Base-by-base conservation (phyloP, 2,113 vertebrate species). In the Saimiri boliviensis region DNA sequence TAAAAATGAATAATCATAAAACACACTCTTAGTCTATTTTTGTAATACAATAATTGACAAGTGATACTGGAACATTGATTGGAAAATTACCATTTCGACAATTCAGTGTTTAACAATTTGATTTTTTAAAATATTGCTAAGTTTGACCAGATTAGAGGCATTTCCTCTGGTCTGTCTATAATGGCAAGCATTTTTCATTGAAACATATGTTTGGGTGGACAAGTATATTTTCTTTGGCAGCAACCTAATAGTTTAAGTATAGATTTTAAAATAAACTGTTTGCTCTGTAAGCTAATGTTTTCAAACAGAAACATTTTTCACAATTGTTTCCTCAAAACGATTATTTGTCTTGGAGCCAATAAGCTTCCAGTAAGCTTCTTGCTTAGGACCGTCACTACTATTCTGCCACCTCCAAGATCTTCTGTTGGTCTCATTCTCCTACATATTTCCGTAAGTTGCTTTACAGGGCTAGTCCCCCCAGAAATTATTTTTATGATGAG, bases 191-290 rank as follows among this genome's bases (percentile, higher is more conserved):
- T 89, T 92, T 96, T 94, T 86, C 89, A 66, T 17, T 70, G 60
- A 96, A 97, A 70, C 74, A 79, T 93, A 89, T 86, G 93, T 96
- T 96, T 85, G 92, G 56, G 45, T 79, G 19, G 93, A 94, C 37
- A 94, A 68, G 63, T 95, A 81, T 97, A 81, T 97, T 97, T 96
- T 83, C 76, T 84, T 95, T 96, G 96, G 80, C 89, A 93, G 86
- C 40, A 88, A 73, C 10, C 87, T 92, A 90, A 74, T 56, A 86
- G 66, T 91, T 92, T 88, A 94, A 92, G 85, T 94, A 88, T 88
- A 95, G 94, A 96, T 97, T 97, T 96, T 94, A 95, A 88, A 97
- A 94, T 95, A 70, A 92, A 95, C 89, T 92, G 76, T 94, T 93
- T 92, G 90, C 68, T 93, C 74, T 54, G 85, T 74, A 96, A 86